These are phyloP conservation scores for Gallinago paraguaiae DNA, from an alignment of 2,113 vertebrate species.

Conservation along the genomic window DNA sequence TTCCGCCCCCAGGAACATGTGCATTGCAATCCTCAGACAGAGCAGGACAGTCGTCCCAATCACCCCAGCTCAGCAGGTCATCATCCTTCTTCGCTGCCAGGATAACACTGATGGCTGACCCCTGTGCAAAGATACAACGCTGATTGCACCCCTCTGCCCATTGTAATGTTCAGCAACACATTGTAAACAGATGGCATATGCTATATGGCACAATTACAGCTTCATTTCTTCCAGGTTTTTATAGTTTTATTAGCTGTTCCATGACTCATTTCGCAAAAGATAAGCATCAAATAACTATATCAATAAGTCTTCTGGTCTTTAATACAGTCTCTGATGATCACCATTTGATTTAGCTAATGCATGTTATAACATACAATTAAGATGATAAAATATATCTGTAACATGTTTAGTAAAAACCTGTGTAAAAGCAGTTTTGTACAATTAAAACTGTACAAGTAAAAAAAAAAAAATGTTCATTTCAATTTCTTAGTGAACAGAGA, in stretches of 20 bases:
- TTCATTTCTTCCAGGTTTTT: background rate
- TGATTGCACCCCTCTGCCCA: background rate
- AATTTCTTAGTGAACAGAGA: background rate
- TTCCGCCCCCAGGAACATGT: background rate
- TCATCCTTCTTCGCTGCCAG: background rate
- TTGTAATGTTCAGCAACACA: background rate
- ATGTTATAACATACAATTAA: background rate
- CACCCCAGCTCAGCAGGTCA: background rate
- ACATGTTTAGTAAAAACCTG: background rate
- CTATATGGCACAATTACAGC: background rate
- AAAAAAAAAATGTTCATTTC: background rate
- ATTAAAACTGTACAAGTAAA: background rate
- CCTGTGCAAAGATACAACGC: background rate
- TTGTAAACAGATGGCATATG: background rate
- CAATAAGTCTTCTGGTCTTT: constrained; percentile 21
- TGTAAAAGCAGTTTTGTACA: background rate
- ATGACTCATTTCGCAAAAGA: background rate
- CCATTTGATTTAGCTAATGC: background rate
- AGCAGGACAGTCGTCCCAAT: background rate
- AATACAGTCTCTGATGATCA: background rate
- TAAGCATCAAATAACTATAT: background rate
- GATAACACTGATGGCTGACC: fast-evolving
- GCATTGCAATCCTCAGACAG: background rate
- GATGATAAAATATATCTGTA: background rate
- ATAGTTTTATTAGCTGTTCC: background rate